Evolutionary conservation across 2,113 vertebrate genomes (phyloP), one percentile per base, ranked within the genome.

Genomic region (Euleptes europaea): DNA sequence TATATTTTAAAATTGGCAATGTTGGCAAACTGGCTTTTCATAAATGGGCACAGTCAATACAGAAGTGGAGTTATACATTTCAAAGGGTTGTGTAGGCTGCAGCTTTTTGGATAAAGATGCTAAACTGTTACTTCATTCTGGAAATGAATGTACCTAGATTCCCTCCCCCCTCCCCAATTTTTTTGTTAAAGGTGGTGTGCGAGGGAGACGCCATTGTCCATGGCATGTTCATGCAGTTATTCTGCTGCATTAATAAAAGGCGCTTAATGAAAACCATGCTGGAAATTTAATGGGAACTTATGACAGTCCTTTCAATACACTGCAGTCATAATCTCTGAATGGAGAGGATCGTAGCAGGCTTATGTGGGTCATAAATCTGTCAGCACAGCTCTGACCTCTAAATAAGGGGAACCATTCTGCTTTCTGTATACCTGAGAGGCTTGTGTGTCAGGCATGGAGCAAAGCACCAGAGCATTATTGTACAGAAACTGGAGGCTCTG

Each of bases 41-140:
- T 96, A 96, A 97, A 96, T 93, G 91, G 96, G 97, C 95, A 96
- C 96, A 97, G 88, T 95, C 97, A 97, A 95, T 81, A 75, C 0
- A 31, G 12, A 78, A 15, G 35, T 82, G 74, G 82, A 80, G 11
- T 77, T 51, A 80, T 1, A 38, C 13, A 28, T 28, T 74, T 88
- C 51, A 44, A 38, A 26, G 31, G 15, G 42, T 76, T 72, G 57
- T 15, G 1, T 26, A 79, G 35, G 33, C 26, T 67, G 57, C 44
- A n/a, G 1, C 4, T 84, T 44, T 72, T 15, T 19, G 9, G 31
- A 31, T 17, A 47, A 71, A 72, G 7, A 13, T 15, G 8, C 51
- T 70, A 78, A 69, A 35, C 26, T 35, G 49, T n/a, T 65, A 54
- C 51, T 23, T 49, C 3, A 42, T 44, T 2, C 33, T 81, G 21